A percentile compares a stretch with the other conserved stretches of the same genome.
These are phyloP conservation scores for Drosophila longiperda DNA, from an alignment of 2,888 invertebrate species.

Conservation along the genomic window DNA sequence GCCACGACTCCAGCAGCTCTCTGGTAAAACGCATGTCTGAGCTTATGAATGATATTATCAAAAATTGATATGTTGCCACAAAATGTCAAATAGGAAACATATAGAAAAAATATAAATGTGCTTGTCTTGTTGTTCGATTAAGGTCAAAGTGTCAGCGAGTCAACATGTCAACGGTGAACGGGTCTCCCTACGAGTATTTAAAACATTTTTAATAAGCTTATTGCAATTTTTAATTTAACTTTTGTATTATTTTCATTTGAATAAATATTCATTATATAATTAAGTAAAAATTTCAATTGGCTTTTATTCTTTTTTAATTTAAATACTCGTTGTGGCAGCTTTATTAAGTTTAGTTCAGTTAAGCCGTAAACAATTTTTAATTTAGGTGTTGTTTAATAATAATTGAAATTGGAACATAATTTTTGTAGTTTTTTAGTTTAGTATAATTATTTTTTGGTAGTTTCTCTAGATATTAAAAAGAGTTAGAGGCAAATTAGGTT, in stretches of 20 bases:
- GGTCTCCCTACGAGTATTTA: slow-evolving; percentile 72
- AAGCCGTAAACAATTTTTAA: background rate
- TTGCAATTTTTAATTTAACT: slow-evolving; percentile 32
- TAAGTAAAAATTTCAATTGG: slow-evolving; percentile 33
- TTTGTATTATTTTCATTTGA: slow-evolving; percentile 60
- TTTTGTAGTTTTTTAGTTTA: background rate
- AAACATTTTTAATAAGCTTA: slow-evolving; percentile 44
- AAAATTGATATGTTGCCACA: slow-evolving; percentile 67
- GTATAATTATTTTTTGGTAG: background rate
- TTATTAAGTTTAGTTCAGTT: background rate
- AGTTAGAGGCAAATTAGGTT: background rate
- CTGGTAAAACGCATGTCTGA: slow-evolving; percentile 91
- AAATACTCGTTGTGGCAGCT: slow-evolving; percentile 64
- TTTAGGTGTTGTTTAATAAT: background rate
- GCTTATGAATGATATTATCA: slow-evolving; percentile 86
- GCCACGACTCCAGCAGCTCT: slow-evolving; percentile 86
- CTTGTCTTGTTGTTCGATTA: slow-evolving; percentile 18
- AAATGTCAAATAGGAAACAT: slow-evolving; percentile 7
- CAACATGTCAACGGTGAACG: slow-evolving; percentile 52
- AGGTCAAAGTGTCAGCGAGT: slow-evolving; percentile 46
- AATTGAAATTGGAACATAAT: background rate
- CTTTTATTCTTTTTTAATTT: slow-evolving; percentile 43
- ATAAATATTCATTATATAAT: slow-evolving; percentile 52
- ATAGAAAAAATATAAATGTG: background rate
- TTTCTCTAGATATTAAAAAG: background rate